Evolutionary conservation across 2,797 vertebrate genomes (phyloP).

Genomic region (Coregonus suidteri): DNA sequence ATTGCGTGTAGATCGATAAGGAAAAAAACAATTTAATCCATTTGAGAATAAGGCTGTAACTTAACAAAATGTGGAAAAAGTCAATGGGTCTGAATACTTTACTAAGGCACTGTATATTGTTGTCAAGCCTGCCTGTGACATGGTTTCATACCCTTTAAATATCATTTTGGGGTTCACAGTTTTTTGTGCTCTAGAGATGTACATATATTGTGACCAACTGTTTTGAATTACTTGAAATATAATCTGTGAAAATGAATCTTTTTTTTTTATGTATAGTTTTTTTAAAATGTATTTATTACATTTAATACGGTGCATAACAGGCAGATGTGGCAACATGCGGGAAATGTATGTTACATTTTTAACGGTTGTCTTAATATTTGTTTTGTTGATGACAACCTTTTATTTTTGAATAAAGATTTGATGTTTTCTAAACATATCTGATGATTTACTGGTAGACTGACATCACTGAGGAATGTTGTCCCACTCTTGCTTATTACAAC

Average conservation of each 20-base stretch:
- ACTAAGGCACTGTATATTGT: background rate
- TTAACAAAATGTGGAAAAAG: too few relatives aligned
- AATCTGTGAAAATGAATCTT: background rate
- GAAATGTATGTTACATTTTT: background rate
- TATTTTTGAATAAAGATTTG: constrained; percentile 17
- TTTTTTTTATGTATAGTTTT: background rate
- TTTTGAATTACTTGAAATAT: background rate
- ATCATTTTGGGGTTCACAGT: background rate
- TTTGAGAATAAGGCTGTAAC: too few relatives aligned
- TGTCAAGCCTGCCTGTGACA: background rate
- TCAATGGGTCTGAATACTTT: too few relatives aligned
- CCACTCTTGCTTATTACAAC: background rate
- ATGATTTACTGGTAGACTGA: background rate
- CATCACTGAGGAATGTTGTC: background rate
- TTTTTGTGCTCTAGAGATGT: background rate
- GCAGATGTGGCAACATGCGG: background rate
- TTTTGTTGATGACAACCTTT: background rate
- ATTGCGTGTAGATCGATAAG: too few relatives aligned
- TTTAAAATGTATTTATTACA: background rate
- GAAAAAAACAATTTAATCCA: too few relatives aligned
- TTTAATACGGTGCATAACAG: background rate
- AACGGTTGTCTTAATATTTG: background rate
- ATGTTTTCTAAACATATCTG: background rate
- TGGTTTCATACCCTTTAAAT: background rate
- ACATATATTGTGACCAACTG: background rate